A percentile compares a stretch with the other conserved stretches of the same genome.
These are phyloP conservation scores for Ganaspis brasiliensis DNA, from an alignment of 2,888 invertebrate genomes.

Conservation along the genomic window DNA sequence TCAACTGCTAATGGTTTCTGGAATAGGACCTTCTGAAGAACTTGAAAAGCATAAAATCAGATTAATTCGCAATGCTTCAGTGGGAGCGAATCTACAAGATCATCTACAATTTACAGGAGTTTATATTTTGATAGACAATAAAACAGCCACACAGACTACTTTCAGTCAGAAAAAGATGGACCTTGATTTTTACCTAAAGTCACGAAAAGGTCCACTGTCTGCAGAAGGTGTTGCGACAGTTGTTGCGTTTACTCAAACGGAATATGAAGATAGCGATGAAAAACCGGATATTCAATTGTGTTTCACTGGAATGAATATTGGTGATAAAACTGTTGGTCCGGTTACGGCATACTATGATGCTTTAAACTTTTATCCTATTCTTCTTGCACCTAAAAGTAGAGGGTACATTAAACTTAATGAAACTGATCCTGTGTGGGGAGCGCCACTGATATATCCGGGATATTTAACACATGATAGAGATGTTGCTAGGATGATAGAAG, in stretches of 20 bases:
- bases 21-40: slow-evolving; percentile 88
- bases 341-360: slow-evolving; percentile 58
- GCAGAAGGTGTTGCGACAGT: slow-evolving; percentile 82
- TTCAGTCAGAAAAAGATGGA: slow-evolving; percentile 71
- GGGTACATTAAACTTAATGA: slow-evolving; percentile 58
- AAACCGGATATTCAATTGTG: background rate
- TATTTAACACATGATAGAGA: slow-evolving; percentile 46
- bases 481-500: slow-evolving; percentile 32
- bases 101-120: slow-evolving; percentile 80
- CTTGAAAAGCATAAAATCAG: slow-evolving; percentile 80
- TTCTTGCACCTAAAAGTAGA: slow-evolving; percentile 57
- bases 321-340: background rate
- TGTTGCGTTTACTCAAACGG: slow-evolving; percentile 85
- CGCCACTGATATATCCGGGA: slow-evolving; percentile 46
- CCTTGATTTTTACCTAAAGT: slow-evolving; percentile 81
- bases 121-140: slow-evolving; percentile 72
- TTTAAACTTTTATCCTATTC: slow-evolving; percentile 45
- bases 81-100: slow-evolving; percentile 82
- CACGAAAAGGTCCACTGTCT: slow-evolving; percentile 81
- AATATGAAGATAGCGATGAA: slow-evolving; percentile 76
- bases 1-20: slow-evolving; percentile 96
- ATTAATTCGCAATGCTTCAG: slow-evolving; percentile 78
- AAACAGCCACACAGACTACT: slow-evolving; percentile 68
- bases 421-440: slow-evolving; percentile 46
- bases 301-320: background rate